phyloP scores from a whole-genome alignment of 1,140 invertebrate genomes.

The Psix sp. region DNA sequence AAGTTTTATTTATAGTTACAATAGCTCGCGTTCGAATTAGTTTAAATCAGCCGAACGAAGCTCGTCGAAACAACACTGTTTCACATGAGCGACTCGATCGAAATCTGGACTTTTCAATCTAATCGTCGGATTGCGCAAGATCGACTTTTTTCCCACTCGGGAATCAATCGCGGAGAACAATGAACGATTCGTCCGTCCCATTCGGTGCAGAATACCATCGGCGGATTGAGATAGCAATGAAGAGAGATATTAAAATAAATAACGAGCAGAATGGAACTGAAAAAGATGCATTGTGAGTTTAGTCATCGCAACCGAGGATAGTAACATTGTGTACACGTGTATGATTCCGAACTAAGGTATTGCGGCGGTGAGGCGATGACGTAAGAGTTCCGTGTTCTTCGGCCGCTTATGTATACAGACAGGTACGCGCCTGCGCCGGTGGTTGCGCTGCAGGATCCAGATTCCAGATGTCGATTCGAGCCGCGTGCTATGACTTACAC shows the following conservation, averaged over 20 bases:
- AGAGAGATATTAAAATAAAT: constrained; percentile 48
- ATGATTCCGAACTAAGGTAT: constrained; percentile 29
- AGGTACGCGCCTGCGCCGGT: constrained; percentile 11
- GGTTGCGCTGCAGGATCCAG: constrained; percentile 44
- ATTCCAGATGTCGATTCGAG: constrained; percentile 48
- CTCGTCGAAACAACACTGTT: constrained; percentile 18
- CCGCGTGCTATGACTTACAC: constrained; percentile 50
- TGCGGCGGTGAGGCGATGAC: constrained; percentile 47
- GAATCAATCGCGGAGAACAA: no score
- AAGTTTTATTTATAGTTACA: constrained; percentile 50
- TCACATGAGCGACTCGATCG: constrained; percentile 10
- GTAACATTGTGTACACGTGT: constrained; percentile 49
- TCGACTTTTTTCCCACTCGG: no score
- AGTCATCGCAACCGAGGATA: constrained; percentile 42
- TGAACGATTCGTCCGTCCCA: no score
- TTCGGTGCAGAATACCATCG: no score
- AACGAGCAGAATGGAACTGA: constrained; percentile 14
- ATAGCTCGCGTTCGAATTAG: constrained; percentile 39
- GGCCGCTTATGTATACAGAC: constrained; percentile 10
- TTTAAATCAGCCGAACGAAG: constrained; percentile 47
- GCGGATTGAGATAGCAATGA: no score
- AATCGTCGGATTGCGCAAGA: no score
- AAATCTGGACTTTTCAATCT: neutral
- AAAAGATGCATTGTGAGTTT: constrained; percentile 46
- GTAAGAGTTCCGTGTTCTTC: constrained; percentile 58